phyloP scores from a whole-genome alignment of 2,888 invertebrate species.

The Clitarchus hookeri region DNA sequence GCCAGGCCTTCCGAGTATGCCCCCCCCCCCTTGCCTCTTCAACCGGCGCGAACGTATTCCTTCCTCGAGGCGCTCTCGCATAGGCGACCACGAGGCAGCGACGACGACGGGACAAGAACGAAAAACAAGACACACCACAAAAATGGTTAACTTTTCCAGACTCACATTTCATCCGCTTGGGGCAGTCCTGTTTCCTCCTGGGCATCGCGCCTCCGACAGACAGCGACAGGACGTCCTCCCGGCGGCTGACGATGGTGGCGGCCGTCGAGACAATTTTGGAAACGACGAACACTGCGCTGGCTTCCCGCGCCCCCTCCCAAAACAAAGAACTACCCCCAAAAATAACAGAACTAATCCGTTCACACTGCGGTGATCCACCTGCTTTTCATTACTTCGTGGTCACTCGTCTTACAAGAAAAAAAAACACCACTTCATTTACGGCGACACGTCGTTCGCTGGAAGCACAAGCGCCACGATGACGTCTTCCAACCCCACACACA shows the following conservation, averaged over 20 bases:
- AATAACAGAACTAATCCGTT: background rate
- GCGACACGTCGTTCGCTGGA: background rate
- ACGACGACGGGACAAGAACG: too few species aligned
- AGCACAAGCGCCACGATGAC: background rate
- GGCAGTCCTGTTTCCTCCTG: slow-evolving; percentile 61
- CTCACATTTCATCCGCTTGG: slow-evolving; percentile 61
- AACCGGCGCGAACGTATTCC: too few species aligned
- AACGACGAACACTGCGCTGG: background rate
- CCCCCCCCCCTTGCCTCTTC: too few species aligned
- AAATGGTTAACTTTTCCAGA: too few species aligned
- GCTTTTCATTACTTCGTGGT: background rate
- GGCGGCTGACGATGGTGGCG: slow-evolving; percentile 33
- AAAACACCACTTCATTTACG: background rate
- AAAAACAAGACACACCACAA: too few species aligned
- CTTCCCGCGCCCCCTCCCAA: background rate
- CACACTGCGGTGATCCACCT: background rate
- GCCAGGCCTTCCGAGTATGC: too few species aligned
- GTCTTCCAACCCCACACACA: background rate
- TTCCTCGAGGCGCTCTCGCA: too few species aligned
- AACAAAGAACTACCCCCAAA: background rate
- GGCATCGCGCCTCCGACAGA: slow-evolving; percentile 51
- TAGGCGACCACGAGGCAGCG: too few species aligned
- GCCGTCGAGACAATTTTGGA: slow-evolving; percentile 10
- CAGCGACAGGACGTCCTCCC: slow-evolving; percentile 20
- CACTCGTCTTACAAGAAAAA: background rate